These are phyloP conservation scores for Lithophane ornitopus DNA, from an alignment of 2,888 invertebrate species.

Conservation along the genomic window DNA sequence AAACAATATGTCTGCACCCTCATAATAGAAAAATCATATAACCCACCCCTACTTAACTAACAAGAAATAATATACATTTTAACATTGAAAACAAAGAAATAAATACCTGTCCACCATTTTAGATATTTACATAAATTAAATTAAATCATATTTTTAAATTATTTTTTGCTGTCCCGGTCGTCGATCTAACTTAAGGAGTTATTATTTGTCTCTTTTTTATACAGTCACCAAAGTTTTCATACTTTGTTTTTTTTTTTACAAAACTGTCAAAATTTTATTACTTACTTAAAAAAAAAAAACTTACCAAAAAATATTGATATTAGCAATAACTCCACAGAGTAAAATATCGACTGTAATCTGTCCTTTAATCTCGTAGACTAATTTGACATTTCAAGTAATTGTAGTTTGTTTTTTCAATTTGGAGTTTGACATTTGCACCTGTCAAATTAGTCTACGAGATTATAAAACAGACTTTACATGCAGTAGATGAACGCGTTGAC, in stretches of 20 bases:
- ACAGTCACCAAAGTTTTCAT: not conserved
- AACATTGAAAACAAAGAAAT: conserved; percentile 43
- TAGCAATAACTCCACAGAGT: not conserved
- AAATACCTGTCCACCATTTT: conserved; percentile 45
- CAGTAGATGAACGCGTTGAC: not conserved
- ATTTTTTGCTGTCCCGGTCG: not conserved
- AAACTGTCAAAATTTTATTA: too few species aligned
- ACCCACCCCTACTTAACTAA: conserved; percentile 41
- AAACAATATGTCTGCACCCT: not conserved
- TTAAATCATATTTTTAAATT: not conserved
- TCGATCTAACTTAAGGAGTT: not conserved
- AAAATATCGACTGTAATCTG: not conserved
- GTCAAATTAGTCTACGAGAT: too few species aligned
- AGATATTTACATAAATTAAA: conserved; percentile 37
- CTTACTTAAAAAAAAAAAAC: not conserved
- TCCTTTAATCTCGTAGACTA: too few species aligned
- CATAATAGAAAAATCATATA: conserved; percentile 16
- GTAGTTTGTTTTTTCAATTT: too few species aligned
- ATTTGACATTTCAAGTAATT: too few species aligned
- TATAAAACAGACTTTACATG: too few species aligned
- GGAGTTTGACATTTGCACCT: too few species aligned
- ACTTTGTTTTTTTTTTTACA: not conserved
- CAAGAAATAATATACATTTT: conserved; percentile 28
- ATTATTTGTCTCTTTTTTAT: not conserved
- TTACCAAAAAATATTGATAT: not conserved